Conservation (phyloP, 2,888 invertebrate genomes). For the Pristionchus exspectatus region DNA sequence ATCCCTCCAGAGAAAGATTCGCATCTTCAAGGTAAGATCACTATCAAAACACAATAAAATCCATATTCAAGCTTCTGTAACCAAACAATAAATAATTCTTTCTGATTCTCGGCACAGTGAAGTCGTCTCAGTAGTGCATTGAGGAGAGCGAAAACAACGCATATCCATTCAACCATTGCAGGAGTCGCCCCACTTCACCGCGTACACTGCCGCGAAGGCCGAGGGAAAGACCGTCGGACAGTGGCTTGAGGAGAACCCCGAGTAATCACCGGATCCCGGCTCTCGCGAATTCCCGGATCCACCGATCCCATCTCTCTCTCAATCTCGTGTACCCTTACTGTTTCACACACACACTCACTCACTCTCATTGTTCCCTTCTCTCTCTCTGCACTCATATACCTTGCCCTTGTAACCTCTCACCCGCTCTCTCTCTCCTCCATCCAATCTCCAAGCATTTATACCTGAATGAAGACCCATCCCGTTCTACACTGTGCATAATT, state of each 20-base stretch:
- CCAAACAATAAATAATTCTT: too few species aligned
- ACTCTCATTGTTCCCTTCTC: background rate
- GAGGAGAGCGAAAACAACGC: too few species aligned
- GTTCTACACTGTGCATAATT: slow-evolving; percentile 40
- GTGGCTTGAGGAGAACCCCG: slow-evolving; percentile 60
- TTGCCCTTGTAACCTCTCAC: slow-evolving; percentile 14
- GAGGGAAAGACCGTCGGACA: slow-evolving; percentile 65
- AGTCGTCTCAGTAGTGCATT: too few species aligned
- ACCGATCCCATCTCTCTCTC: background rate
- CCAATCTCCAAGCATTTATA: background rate
- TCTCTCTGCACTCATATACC: background rate
- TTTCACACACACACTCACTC: background rate
- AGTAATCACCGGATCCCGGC: background rate
- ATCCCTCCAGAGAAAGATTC: slow-evolving; percentile 73
- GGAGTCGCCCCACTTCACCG: slow-evolving; percentile 72
- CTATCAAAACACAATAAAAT: too few species aligned
- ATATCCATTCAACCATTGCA: slow-evolving; percentile 55
- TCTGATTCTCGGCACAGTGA: too few species aligned
- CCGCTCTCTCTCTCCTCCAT: slow-evolving; percentile 1
- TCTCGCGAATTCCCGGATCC: background rate
- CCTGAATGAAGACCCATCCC: background rate
- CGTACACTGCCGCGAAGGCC: slow-evolving; percentile 66
- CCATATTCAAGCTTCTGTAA: too few species aligned
- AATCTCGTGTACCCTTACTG: slow-evolving; percentile 33
- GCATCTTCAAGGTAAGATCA: slow-evolving; percentile 72